Conservation (phyloP, 1,140 invertebrate genomes). For the Vanessa tameamea region DNA sequence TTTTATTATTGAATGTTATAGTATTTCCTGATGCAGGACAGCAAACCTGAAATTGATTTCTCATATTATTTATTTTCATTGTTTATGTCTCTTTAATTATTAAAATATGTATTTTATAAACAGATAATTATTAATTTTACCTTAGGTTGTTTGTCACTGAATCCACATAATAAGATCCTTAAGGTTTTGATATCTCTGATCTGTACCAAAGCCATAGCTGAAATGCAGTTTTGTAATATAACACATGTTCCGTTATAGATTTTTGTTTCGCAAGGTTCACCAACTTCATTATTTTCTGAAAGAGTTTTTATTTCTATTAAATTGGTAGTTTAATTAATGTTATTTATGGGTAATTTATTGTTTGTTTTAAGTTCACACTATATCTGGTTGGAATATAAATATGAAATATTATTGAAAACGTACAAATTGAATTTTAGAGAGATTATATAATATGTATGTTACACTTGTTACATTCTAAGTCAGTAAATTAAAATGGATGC, state of each 20-base stretch:
- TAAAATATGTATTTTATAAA: not conserved
- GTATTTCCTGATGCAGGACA: slow-evolving; percentile 34
- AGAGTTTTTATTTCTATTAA: not conserved
- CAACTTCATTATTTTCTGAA: not conserved
- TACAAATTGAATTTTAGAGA: no score
- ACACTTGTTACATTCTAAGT: no score
- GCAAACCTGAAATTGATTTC: slow-evolving; percentile 39
- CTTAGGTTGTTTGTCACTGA: slow-evolving; percentile 12
- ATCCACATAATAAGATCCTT: slow-evolving; percentile 34
- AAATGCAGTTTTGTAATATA: slow-evolving; percentile 21
- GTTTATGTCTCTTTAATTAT: not conserved
- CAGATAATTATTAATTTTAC: slow-evolving; percentile 13
- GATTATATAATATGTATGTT: no score
- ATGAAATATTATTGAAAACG: not conserved
- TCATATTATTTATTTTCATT: not conserved
- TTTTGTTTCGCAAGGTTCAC: not conserved
- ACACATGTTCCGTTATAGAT: slow-evolving; percentile 20
- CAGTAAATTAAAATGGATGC: no score
- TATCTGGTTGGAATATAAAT: no score
- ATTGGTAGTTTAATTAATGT: not conserved
- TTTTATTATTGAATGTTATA: slow-evolving; percentile 30
- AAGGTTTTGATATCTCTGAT: slow-evolving; percentile 11
- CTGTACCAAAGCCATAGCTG: slow-evolving; percentile 26
- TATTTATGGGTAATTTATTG: no score
- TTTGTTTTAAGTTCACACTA: no score